These are phyloP conservation scores for Rattus norvegicus DNA, from an alignment of 2,113 vertebrate genomes.

Conservation along the genomic window GRCr8 NC_086036.1:37036501-37037000, in stretches of 20 bases:
- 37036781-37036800: not conserved
- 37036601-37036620: not conserved
- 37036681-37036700: not conserved
- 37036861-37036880: not conserved
- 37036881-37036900: not conserved
- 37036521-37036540: too few relatives aligned
- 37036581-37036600: not conserved
- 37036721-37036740: not conserved
- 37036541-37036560: not conserved
- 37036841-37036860: not conserved
- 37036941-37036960: fast-evolving
- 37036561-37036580: not conserved
- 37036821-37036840: not conserved
- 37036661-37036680: not conserved
- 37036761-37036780: not conserved
- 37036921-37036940: not conserved
- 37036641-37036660: not conserved
- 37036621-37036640: not conserved
- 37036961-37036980: not conserved
- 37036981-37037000: too few relatives aligned
- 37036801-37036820: too few relatives aligned
- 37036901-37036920: not conserved
- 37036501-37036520: not conserved
- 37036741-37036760: not conserved
- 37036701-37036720: not conserved